Evolutionary conservation across 2,888 invertebrate genomes (phyloP).

Genomic region (Sphaerophoria taeniata): DNA sequence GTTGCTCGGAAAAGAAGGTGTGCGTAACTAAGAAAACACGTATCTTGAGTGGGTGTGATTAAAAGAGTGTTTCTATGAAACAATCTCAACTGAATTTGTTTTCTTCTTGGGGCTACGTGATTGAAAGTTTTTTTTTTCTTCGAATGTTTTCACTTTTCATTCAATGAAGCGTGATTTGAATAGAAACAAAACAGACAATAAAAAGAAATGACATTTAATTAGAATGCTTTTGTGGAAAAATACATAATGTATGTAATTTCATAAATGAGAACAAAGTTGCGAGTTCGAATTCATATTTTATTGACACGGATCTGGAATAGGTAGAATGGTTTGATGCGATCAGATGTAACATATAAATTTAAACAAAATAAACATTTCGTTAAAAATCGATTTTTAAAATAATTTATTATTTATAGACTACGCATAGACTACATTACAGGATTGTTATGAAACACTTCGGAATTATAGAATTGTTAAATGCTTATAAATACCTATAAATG

Average conservation of each 20-base stretch:
- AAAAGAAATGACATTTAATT: background rate
- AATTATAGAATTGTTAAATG: no score
- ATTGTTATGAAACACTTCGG: no score
- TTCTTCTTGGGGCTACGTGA: slow-evolving; percentile 47
- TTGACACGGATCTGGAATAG: no score
- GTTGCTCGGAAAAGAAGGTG: slow-evolving; percentile 6
- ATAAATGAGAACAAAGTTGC: background rate
- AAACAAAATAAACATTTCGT: no score
- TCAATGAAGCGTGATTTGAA: slow-evolving; percentile 35
- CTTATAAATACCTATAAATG: no score
- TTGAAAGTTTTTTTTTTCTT: slow-evolving; percentile 48
- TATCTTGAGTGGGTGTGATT: slow-evolving; percentile 22
- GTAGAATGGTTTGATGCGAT: no score
- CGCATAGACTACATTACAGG: no score
- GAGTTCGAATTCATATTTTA: no score
- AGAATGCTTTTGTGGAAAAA: slow-evolving; percentile 9
- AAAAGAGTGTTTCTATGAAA: slow-evolving; percentile 15
- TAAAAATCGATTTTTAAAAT: no score
- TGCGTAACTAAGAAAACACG: slow-evolving; percentile 5
- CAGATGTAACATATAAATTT: no score
- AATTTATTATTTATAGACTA: no score
- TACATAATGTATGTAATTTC: background rate
- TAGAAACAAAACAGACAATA: background rate
- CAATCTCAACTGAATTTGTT: slow-evolving; percentile 10
- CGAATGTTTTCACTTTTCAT: slow-evolving; percentile 59